Percentiles rank a stretch among this genome's conserved stretches.
Conservation (phyloP, 2,888 invertebrate genomes). For the Archips xylosteana region DNA sequence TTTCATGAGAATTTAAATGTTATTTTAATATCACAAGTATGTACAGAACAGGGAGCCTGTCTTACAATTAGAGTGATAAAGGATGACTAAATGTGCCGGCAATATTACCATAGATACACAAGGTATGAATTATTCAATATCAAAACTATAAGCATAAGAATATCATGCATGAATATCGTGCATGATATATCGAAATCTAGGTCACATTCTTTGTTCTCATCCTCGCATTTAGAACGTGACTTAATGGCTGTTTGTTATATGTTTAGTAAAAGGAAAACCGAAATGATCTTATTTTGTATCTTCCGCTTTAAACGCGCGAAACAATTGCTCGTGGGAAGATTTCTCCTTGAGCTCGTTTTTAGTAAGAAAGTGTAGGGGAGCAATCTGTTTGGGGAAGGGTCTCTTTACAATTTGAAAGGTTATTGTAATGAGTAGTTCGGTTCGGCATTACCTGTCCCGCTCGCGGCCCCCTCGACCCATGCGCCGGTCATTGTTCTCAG, state of each 20-base stretch:
- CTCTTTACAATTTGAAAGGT: background rate
- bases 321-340: conserved; percentile 22
- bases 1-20: too few species aligned
- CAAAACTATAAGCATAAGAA: background rate
- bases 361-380: conserved; percentile 22
- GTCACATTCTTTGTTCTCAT: conserved; percentile 25
- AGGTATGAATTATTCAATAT: background rate
- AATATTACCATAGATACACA: background rate
- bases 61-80: background rate
- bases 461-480: conserved; percentile 85
- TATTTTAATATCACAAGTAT: too few species aligned
- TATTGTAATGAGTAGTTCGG: conserved; percentile 1
- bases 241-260: background rate
- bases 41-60: too few species aligned
- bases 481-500: conserved; percentile 89
- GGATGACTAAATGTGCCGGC: background rate
- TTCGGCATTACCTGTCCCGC: conserved; percentile 69
- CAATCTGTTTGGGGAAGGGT: background rate
- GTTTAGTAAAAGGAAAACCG: conserved; percentile 1
- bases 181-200: conserved; percentile 9
- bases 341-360: conserved; percentile 18
- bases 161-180: background rate
- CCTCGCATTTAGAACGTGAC: conserved; percentile 21
- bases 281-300: conserved; percentile 4
- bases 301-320: background rate